phyloP scores from a whole-genome alignment of 2,888 invertebrate species.

The Yponomeuta sedellus region DNA sequence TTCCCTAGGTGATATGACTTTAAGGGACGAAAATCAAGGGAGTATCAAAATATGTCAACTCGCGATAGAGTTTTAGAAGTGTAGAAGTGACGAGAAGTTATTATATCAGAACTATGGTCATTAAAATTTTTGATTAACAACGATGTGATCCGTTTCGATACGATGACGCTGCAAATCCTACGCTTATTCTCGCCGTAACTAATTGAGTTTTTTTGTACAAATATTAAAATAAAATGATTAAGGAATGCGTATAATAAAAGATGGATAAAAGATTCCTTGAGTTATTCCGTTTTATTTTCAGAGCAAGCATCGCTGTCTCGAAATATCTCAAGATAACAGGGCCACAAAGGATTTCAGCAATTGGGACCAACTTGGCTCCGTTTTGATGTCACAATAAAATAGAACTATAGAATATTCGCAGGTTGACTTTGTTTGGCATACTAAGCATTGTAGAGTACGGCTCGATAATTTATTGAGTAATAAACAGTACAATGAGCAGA shows the following conservation, averaged over 20 bases:
- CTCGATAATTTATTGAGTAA: constrained; percentile 14
- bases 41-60: constrained; percentile 37
- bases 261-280: neutral
- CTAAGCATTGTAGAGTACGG: neutral
- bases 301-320: no score
- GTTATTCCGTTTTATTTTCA: neutral
- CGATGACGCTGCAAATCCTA: constrained; percentile 64
- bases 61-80: neutral
- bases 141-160: constrained; percentile 72
- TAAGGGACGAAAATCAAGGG: neutral
- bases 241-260: constrained; percentile 39
- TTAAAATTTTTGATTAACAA: constrained; percentile 76
- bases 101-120: constrained; percentile 75
- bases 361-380: neutral
- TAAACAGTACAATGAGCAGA: constrained; percentile 14
- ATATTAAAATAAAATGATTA: constrained; percentile 62
- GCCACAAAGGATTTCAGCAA: neutral
- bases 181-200: constrained; percentile 61
- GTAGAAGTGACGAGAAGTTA: constrained; percentile 61
- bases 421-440: neutral
- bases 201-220: constrained; percentile 64
- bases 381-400: neutral
- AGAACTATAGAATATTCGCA: neutral
- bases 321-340: neutral
- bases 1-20: no score